Conservation (phyloP, 2,797 vertebrate genomes). For the Alexandromys oeconomus region DNA sequence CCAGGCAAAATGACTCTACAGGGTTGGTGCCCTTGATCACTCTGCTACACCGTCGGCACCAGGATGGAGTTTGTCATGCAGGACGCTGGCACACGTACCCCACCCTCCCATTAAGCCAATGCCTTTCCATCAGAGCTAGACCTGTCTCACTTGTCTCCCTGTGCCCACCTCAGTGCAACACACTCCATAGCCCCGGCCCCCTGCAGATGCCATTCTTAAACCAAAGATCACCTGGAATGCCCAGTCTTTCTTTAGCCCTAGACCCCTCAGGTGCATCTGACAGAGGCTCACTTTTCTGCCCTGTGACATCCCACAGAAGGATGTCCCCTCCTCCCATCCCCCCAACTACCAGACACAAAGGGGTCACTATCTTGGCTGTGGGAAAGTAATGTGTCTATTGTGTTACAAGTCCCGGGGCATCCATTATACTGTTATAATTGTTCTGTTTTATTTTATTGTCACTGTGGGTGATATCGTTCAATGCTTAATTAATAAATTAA, state of each 20-base stretch:
- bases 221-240: too few species aligned
- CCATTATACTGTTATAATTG: background rate
- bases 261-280: accelerated
- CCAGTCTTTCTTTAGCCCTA: background rate
- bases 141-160: background rate
- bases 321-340: too few species aligned
- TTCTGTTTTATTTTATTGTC: background rate
- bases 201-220: background rate
- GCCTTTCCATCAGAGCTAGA: background rate
- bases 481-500: background rate
- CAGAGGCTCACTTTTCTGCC: background rate
- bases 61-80: background rate
- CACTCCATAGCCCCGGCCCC: background rate
- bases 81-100: background rate
- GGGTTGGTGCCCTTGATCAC: background rate
- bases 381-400: background rate
- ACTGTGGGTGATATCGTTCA: background rate
- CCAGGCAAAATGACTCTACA: background rate
- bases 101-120: background rate
- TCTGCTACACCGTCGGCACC: background rate
- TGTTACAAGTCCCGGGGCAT: background rate
- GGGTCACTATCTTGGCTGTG: accelerated
- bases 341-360: background rate
- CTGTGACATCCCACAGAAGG: background rate
- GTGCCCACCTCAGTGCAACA: background rate